Evolutionary conservation across 2,797 vertebrate genomes (phyloP).

Genomic region (Sorex maritimensis): DNA sequence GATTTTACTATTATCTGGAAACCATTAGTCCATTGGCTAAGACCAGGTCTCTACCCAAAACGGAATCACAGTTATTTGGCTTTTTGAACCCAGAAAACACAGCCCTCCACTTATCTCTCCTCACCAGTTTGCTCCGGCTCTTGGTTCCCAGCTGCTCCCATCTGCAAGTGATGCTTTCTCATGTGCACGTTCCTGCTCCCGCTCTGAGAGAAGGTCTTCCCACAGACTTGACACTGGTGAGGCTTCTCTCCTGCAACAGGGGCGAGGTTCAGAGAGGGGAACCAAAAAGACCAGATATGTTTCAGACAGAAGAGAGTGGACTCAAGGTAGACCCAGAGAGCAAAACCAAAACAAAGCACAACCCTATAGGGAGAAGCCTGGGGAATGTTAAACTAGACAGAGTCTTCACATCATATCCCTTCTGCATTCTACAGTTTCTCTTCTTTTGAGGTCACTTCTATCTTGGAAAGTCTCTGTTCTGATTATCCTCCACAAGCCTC

Average conservation of each 20-base stretch:
- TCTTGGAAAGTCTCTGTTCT: constrained; percentile 16
- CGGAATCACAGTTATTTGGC: constrained; percentile 29
- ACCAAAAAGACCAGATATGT: constrained; percentile 28
- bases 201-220: constrained; percentile 99
- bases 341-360: background rate
- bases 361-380: background rate
- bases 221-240: constrained; percentile 97
- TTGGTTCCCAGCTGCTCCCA: constrained; percentile 87
- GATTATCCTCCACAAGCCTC: background rate
- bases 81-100: background rate
- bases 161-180: constrained; percentile 95
- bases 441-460: background rate
- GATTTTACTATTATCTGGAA: constrained; percentile 40
- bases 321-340: constrained; percentile 48
- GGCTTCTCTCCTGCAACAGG: constrained; percentile 96
- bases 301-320: constrained; percentile 70
- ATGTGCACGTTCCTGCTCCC: constrained; percentile 99
- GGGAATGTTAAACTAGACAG: background rate
- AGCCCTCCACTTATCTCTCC: constrained; percentile 21
- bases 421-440: too few relatives aligned
- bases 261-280: constrained; percentile 43
- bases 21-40: constrained; percentile 44
- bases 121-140: constrained; percentile 91
- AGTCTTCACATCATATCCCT: too few relatives aligned
- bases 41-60: constrained; percentile 40